Base-by-base conservation (phyloP, 2,888 invertebrate genomes). In the Cantharis rustica region DNA sequence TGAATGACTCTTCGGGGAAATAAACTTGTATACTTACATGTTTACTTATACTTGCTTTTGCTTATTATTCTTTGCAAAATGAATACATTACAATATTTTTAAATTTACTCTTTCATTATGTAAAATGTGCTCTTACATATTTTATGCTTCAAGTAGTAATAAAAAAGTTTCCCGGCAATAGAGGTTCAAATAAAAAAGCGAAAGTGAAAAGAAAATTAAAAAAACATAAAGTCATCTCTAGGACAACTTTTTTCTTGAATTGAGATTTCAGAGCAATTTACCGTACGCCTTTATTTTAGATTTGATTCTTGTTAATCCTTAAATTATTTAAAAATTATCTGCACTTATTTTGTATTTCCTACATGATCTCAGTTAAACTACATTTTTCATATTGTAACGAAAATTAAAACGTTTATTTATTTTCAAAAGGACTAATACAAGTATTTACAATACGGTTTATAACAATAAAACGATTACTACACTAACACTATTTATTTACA, bases 1-100 rank as follows among this genome's bases (percentile, higher is more conserved):
- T 26, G 27, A 71, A 71, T 17, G 71, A 63, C 63, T 20, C 63
- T 27, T 5, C n/a, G 3, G 71, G 71, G 71, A 71, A 71, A 71
- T 71, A 71, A 66, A 13, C 9, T 61, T 26, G 16, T 71, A 71
- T 71, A 27, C 16, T 26, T 63, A 61, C 20, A 27, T 69, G 47
- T 31, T 69, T 31, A 16, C 31, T 13, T 16, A 68, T 68, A 31
- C 68, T 16, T 69, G 16, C 69, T 47, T 31, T 17, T 47, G 27
- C 27, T 15, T 17, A 47, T 10, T 17, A 69, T 47, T 16, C 69
- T 27, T 16, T 16, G 15, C 47, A 27, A 20, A 16, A 68, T 47
- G 47, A 47, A 47, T 47, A 47, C 47, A 47, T 47, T 47, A 47
- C 47, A 47, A 47, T 47, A 47, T 47, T 47, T 47, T 47, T 47